Percentiles rank a stretch among this genome's conserved stretches.
These are phyloP conservation scores for Sphyrna mokarran DNA, from an alignment of 2,113 vertebrate species.

Conservation along the genomic window DNA sequence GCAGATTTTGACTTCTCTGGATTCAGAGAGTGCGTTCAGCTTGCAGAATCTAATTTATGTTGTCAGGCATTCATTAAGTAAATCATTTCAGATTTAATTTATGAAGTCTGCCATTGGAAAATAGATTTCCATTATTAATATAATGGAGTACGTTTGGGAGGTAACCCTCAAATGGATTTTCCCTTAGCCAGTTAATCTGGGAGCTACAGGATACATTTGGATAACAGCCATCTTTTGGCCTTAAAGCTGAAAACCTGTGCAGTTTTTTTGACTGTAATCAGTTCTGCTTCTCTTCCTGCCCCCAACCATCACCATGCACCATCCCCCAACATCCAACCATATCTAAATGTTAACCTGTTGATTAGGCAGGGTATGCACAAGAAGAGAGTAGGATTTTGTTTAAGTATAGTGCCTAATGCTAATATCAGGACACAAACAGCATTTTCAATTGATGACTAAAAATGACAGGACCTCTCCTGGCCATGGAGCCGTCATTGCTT, in stretches of 20 bases:
- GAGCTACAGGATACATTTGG: not conserved
- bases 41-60: not conserved
- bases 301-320: not conserved
- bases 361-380: not conserved
- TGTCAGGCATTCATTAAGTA: slow-evolving; percentile 4
- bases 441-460: not conserved
- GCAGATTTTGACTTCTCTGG: not conserved
- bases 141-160: not conserved
- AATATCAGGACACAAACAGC: not conserved
- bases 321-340: too few relatives aligned
- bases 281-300: not conserved
- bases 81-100: slow-evolving; percentile 8
- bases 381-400: not conserved
- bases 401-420: not conserved
- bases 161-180: slow-evolving; percentile 7
- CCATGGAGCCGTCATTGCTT: too few relatives aligned
- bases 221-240: not conserved
- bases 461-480: too few relatives aligned
- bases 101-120: slow-evolving; percentile 10
- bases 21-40: not conserved
- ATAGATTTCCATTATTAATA: slow-evolving; percentile 8
- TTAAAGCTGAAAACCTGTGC: not conserved
- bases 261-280: not conserved
- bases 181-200: not conserved
- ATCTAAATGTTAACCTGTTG: not conserved